Evolutionary conservation across 2,888 invertebrate species (phyloP).

Genomic region (Pristionchus exspectatus): DNA sequence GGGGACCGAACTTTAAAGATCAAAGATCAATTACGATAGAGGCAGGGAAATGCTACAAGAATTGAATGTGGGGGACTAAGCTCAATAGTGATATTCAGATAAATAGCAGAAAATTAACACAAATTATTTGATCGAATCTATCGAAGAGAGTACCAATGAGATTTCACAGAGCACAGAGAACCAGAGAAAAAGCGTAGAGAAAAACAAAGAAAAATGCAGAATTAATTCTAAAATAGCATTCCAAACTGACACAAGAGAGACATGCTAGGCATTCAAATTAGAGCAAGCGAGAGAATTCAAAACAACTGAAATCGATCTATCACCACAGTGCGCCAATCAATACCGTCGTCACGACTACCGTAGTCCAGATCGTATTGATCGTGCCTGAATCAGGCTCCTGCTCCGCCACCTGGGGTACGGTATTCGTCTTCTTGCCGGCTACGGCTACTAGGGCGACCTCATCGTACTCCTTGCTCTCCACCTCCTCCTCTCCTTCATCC

Average conservation of each 20-base stretch:
- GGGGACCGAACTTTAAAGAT: conserved; percentile 7
- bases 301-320: background rate
- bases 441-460: background rate
- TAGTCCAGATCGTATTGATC: conserved; percentile 28
- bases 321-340: conserved; percentile 39
- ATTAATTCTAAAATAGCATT: background rate
- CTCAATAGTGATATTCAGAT: conserved; percentile 16
- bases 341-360: conserved; percentile 22
- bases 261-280: conserved; percentile 36
- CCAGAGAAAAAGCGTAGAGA: conserved; percentile 29
- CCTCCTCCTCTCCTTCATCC: conserved; percentile 16
- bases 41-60: conserved; percentile 11
- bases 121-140: conserved; percentile 46
- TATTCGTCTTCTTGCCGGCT: background rate
- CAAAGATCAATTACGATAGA: background rate
- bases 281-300: conserved; percentile 2
- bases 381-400: conserved; percentile 46
- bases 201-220: background rate
- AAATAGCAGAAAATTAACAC: conserved; percentile 43
- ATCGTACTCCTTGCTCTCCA: background rate
- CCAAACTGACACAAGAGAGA: conserved; percentile 9
- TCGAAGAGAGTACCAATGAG: conserved; percentile 36
- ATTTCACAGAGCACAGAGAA: conserved; percentile 28
- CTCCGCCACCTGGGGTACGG: conserved; percentile 33
- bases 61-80: background rate